Evolutionary conservation across 2,888 invertebrate genomes (phyloP).

Genomic region (Sphinx pinastri): DNA sequence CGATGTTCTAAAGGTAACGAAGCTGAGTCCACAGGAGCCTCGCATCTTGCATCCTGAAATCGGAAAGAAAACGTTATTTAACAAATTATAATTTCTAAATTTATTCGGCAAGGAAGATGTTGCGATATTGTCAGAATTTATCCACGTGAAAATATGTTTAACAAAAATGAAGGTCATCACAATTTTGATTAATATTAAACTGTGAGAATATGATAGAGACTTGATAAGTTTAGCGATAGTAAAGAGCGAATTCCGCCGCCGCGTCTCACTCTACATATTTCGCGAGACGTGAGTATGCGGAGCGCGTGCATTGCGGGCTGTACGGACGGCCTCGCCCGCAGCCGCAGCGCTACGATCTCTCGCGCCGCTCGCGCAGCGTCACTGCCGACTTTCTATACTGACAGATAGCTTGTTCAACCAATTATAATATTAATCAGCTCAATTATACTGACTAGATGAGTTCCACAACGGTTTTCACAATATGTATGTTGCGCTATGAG

Average conservation of each 20-base stretch:
- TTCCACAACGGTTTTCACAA: conserved; percentile 72
- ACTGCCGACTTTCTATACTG: conserved; percentile 82
- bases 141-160: background rate
- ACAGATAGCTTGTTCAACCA: conserved; percentile 78
- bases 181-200: too few relatives aligned
- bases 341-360: conserved; percentile 47
- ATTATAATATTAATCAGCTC: conserved; percentile 83
- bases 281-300: conserved; percentile 65
- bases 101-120: too few relatives aligned
- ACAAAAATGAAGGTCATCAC: background rate
- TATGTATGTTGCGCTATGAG: conserved; percentile 32
- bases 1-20: conserved; percentile 92
- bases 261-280: conserved; percentile 77
- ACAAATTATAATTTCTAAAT: background rate
- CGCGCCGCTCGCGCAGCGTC: conserved; percentile 57
- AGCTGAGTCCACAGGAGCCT: conserved; percentile 92
- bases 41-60: conserved; percentile 89
- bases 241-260: conserved; percentile 41
- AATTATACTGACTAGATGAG: conserved; percentile 73
- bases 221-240: conserved; percentile 3
- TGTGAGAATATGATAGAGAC: background rate
- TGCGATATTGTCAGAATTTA: background rate
- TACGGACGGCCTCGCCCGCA: conserved; percentile 56
- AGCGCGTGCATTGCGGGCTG: conserved; percentile 43
- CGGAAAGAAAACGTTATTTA: conserved; percentile 34